Percentiles rank a stretch among this genome's conserved stretches.
phyloP scores from a whole-genome alignment of 1,140 invertebrate genomes.

The Bombus superbus region DNA sequence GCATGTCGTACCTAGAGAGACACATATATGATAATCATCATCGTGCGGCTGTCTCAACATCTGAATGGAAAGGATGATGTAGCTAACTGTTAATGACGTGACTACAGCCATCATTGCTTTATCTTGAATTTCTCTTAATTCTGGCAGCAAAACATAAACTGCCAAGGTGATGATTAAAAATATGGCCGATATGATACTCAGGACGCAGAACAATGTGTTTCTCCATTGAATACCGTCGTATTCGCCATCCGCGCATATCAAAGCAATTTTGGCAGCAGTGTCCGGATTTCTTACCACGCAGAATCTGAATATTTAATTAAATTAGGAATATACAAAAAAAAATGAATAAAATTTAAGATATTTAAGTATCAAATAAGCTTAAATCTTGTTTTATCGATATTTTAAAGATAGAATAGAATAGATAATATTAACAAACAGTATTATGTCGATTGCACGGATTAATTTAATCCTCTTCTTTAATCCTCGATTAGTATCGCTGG shows the following conservation, averaged over 20 bases:
- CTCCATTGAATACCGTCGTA: conserved; percentile 55
- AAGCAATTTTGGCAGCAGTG: conserved; percentile 73
- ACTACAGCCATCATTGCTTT: conserved; percentile 81
- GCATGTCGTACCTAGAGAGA: conserved; percentile 80
- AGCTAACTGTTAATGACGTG: conserved; percentile 83
- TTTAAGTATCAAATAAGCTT: background rate
- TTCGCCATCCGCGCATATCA: conserved; percentile 83
- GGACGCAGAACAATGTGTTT: conserved; percentile 78
- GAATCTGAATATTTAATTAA: conserved; percentile 78
- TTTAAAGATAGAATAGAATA: background rate
- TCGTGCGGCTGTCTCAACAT: conserved; percentile 79
- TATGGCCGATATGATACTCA: conserved; percentile 84
- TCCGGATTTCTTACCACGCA: conserved; percentile 70
- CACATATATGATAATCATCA: conserved; percentile 72
- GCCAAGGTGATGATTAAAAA: conserved; percentile 84
- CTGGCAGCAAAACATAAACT: conserved; percentile 84
- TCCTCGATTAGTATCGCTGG: no score
- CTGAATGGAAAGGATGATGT: conserved; percentile 83
- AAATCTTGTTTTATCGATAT: background rate
- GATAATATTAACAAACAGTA: background rate
- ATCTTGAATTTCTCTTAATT: conserved; percentile 84
- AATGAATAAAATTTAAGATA: background rate
- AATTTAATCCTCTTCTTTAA: no score
- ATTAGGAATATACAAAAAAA: background rate
- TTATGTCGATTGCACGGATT: no score